phyloP scores from a whole-genome alignment of 2,113 vertebrate genomes.

The Mesoclemmys tuberculata region DNA sequence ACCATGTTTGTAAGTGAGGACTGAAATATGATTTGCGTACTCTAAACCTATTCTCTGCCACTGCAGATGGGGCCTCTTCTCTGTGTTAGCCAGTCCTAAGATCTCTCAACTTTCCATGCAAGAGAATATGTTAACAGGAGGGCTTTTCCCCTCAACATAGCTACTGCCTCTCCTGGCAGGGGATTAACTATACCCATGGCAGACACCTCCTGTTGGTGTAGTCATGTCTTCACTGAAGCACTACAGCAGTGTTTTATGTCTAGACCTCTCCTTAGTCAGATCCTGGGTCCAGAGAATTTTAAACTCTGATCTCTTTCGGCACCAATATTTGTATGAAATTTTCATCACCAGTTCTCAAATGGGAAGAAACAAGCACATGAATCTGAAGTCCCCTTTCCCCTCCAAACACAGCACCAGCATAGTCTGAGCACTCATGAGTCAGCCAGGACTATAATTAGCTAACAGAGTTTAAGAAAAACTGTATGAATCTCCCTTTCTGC shows the following conservation, averaged over 20 bases:
- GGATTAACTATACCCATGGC: too few relatives aligned
- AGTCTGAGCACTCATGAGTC: constrained; percentile 66
- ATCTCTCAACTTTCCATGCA: neutral
- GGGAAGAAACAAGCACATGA: constrained; percentile 44
- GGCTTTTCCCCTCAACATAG: too few relatives aligned
- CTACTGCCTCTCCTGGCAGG: too few relatives aligned
- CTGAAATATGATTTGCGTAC: neutral
- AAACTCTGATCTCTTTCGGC: neutral
- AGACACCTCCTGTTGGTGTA: too few relatives aligned
- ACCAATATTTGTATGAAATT: constrained; percentile 9
- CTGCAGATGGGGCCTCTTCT: neutral
- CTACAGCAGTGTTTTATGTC: too few relatives aligned
- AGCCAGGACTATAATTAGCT: constrained; percentile 78
- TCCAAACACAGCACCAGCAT: constrained; percentile 61
- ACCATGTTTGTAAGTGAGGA: neutral
- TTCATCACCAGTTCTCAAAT: constrained; percentile 1
- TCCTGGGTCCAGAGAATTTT: neutral
- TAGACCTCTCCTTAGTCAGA: too few relatives aligned
- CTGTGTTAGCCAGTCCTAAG: neutral
- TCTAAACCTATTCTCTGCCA: neutral
- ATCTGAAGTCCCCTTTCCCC: constrained; percentile 26
- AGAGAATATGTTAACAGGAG: neutral
- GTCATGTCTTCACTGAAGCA: too few relatives aligned
- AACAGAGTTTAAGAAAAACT: constrained; percentile 79
- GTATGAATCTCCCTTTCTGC: constrained; percentile 80